Evolutionary conservation across 2,797 vertebrate genomes (phyloP), one percentile per base, ranked within the genome.

Genomic region (Aphelocoma californica): DNA sequence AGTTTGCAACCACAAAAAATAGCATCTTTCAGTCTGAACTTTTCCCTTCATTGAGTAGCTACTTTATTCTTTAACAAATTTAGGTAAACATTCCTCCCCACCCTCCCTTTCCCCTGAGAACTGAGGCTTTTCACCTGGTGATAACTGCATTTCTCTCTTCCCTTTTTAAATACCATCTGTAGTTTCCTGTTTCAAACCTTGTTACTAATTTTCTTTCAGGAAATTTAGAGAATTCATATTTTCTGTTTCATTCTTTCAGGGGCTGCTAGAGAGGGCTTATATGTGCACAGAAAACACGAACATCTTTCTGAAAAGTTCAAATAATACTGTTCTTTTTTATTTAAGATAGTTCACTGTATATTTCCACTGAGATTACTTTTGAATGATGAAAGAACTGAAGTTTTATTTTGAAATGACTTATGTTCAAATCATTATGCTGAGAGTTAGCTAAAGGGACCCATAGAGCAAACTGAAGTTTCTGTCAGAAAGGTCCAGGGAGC

Each of bases 21-120:
- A 0, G 20, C 2, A 36, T 11, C 8, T 71, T 84, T 20, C 14
- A 24, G 6, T 32, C 18, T 14, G 5, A 79, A 40, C 6, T 40
- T 89, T 90, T 65, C 8, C 15, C 7, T 58, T 75, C 3, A 12
- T 32, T 50, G 2, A 54, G 32, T 12, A 32, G 6, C 7, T 50
- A 61, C 2, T 57, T 73, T 66, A 36, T 50, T 61, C 6, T 53
- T 70, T 40, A 60, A 40, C 0, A 6, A 62, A 72, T 34, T 8
- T 18, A 38, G 2, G 11, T 31, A 65, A 84, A 56, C 0, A n/a
- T 75, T 67, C 29, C 17, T 38, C 9, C 7, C 19, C 12, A 20
- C 9, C 4, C 29, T 25, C 4, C 13, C 4, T 60, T 24, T 24
- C 7, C 15, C 2, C 6, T 5, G n/a, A 23, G 4, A 42, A 14